Percentiles rank a stretch among this genome's conserved stretches.
phyloP scores from a whole-genome alignment of 2,888 invertebrate genomes.

The Autographa gamma region DNA sequence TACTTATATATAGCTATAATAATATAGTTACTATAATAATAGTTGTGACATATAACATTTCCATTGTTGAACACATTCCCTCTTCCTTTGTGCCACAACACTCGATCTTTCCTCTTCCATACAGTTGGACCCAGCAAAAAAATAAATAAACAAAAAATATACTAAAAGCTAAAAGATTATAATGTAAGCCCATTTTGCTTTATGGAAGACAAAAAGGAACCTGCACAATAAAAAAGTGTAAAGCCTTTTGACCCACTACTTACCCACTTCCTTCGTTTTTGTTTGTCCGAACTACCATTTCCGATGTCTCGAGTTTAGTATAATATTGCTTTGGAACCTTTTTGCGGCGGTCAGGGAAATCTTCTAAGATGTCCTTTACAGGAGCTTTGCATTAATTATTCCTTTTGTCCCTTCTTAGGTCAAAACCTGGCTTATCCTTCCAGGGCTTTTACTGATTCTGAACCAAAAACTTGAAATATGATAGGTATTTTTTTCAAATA shows the following conservation, averaged over 20 bases:
- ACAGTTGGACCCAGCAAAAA: background rate
- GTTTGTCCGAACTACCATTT: background rate
- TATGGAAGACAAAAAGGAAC: background rate
- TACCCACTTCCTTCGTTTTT: background rate
- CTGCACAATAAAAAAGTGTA: background rate
- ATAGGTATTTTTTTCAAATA: background rate
- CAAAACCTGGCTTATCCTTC: slow-evolving; percentile 23
- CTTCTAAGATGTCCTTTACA: slow-evolving; percentile 20
- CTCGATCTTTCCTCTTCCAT: too few relatives aligned
- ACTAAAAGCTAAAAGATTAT: slow-evolving; percentile 2
- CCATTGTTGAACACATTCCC: too few relatives aligned
- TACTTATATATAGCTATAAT: too few relatives aligned
- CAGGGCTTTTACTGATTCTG: background rate
- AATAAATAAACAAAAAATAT: background rate
- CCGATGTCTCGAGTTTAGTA: slow-evolving; percentile 8
- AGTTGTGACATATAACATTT: too few relatives aligned
- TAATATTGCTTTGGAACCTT: slow-evolving; percentile 13
- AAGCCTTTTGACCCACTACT: background rate
- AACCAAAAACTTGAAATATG: background rate
- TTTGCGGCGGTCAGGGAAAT: slow-evolving; percentile 31
- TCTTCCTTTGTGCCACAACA: too few relatives aligned
- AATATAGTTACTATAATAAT: too few relatives aligned
- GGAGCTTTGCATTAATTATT: slow-evolving; percentile 40
- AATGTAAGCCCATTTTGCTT: slow-evolving; percentile 4
- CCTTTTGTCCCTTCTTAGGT: slow-evolving; percentile 34